phyloP scores from a whole-genome alignment of 2,888 invertebrate species.

The Anorthoa munda region DNA sequence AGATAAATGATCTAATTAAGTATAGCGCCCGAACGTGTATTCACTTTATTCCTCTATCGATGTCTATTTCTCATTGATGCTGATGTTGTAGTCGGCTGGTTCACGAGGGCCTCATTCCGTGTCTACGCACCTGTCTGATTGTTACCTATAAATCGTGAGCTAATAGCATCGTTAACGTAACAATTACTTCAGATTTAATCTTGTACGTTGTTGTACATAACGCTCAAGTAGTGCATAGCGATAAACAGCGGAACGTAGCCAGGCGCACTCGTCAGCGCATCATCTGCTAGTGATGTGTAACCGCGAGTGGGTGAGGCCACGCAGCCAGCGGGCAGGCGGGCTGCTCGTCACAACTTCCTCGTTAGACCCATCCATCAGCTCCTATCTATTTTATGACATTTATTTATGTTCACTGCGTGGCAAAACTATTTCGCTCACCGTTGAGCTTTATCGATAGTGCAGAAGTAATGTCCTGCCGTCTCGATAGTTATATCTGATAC shows the following conservation, averaged over 20 bases:
- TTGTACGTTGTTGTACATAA: conserved; percentile 74
- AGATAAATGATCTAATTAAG: conserved; percentile 83
- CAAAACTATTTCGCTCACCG: conserved; percentile 90
- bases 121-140: conserved; percentile 76
- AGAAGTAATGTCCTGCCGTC: conserved; percentile 89
- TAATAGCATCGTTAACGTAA: conserved; percentile 78
- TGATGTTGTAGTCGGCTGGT: conserved; percentile 71
- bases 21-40: conserved; percentile 76
- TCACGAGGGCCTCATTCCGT: conserved; percentile 66
- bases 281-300: conserved; percentile 74
- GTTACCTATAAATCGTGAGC: conserved; percentile 77
- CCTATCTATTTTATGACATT: conserved; percentile 90
- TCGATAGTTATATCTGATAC: conserved; percentile 90
- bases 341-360: conserved; percentile 78
- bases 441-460: conserved; percentile 90
- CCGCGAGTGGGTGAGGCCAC: conserved; percentile 59
- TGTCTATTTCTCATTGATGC: conserved; percentile 80
- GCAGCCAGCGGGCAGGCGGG: conserved; percentile 60
- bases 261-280: conserved; percentile 64
- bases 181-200: conserved; percentile 79
- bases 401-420: conserved; percentile 89
- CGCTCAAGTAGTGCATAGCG: conserved; percentile 74
- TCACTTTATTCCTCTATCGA: conserved; percentile 81
- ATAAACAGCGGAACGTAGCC: conserved; percentile 71
- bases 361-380: conserved; percentile 88